A percentile compares a stretch with the other conserved stretches of the same genome.
These are phyloP conservation scores for Ciconia stormi DNA, from an alignment of 2,113 vertebrate genomes.

Conservation along the genomic window DNA sequence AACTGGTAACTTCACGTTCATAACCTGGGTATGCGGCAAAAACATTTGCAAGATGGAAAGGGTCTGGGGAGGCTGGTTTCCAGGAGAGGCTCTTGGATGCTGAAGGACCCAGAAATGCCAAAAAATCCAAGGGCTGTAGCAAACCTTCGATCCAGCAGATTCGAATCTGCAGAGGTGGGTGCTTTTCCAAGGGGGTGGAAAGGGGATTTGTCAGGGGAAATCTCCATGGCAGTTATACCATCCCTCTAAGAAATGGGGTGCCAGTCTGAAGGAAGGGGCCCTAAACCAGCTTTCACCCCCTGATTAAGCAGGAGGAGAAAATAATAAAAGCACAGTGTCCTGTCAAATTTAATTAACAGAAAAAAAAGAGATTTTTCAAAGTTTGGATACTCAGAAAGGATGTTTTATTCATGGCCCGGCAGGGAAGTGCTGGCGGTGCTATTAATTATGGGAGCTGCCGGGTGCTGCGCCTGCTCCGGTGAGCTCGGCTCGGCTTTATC, in stretches of 20 bases:
- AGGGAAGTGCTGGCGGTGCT: constrained; percentile 15
- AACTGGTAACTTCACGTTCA: not conserved
- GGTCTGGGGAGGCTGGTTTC: not conserved
- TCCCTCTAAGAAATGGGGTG: not conserved
- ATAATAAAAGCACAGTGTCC: constrained; percentile 34
- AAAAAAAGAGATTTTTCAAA: constrained; percentile 40
- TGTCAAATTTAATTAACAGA: constrained; percentile 43
- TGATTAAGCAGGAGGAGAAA: not conserved
- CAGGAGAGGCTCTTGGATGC: not conserved
- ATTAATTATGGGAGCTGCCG: constrained; percentile 47
- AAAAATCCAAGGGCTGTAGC: not conserved
- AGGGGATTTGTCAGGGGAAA: not conserved
- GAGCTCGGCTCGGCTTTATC: not conserved
- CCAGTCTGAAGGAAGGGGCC: not conserved
- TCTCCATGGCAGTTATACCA: not conserved
- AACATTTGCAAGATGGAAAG: not conserved
- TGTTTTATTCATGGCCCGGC: constrained; percentile 66
- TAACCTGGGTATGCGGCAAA: not conserved
- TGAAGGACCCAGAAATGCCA: not conserved
- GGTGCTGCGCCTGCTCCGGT: not conserved
- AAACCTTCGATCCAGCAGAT: not conserved
- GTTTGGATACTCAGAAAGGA: constrained; percentile 7
- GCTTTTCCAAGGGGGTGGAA: not conserved
- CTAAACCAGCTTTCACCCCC: not conserved
- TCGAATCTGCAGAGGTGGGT: not conserved